Percentiles rank a stretch among this genome's conserved stretches.
These are phyloP conservation scores for Halocynthia aurantium DNA, from an alignment of 23 tunicate genomes.

Conservation along the genomic window DNA sequence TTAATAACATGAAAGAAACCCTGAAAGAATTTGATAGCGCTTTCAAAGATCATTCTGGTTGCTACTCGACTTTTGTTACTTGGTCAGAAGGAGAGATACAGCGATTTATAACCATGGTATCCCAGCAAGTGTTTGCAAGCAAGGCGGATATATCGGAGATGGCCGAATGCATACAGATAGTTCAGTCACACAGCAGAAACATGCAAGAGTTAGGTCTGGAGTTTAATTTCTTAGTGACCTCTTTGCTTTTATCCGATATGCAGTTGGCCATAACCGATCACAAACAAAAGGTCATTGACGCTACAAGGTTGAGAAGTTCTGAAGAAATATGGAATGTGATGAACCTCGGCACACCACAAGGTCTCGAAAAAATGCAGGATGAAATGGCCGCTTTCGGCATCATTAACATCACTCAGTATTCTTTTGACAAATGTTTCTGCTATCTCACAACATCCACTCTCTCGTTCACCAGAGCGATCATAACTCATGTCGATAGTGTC, in stretches of 20 bases:
- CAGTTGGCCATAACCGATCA: conserved; percentile 43
- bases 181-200: conserved; percentile 45
- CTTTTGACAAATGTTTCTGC: conserved; percentile 73
- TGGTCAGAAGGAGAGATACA: conserved; percentile 68
- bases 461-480: conserved; percentile 76
- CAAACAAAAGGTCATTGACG: conserved; percentile 77
- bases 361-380: conserved; percentile 52
- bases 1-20: conserved; percentile 75
- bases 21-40: conserved; percentile 74
- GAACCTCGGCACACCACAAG: conserved; percentile 66
- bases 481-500: conserved; percentile 78
- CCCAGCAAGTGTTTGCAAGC: conserved; percentile 81
- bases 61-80: conserved; percentile 78
- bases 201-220: conserved; percentile 63
- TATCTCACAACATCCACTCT: conserved; percentile 68
- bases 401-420: conserved; percentile 52
- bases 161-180: conserved; percentile 76
- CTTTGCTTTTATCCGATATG: conserved; percentile 49
- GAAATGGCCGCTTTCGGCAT: conserved; percentile 79
- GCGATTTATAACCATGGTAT: conserved; percentile 48
- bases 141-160: conserved; percentile 71
- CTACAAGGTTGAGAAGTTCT: conserved; percentile 72
- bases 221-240: conserved; percentile 59
- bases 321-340: conserved; percentile 86
- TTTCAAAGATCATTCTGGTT: conserved; percentile 58